Conservation (phyloP, 1,140 invertebrate species). For the Polypedilum vanderplanki region DNA sequence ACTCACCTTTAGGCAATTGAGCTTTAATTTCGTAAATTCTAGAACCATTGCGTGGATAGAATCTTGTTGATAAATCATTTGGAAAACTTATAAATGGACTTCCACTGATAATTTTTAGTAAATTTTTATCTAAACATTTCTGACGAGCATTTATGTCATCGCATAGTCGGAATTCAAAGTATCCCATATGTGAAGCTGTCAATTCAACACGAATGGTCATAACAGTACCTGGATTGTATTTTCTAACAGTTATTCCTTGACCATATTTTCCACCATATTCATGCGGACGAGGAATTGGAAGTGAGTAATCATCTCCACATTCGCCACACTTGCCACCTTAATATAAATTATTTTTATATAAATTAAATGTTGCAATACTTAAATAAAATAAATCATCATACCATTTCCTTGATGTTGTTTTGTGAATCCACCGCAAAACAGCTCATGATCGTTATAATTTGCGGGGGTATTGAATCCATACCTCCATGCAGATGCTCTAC, state of each 20-base stretch:
- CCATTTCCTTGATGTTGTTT: constrained; percentile 61
- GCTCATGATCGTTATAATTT: constrained; percentile 85
- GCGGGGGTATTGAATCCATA: constrained; percentile 64
- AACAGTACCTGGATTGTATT: constrained; percentile 58
- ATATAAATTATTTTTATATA: constrained; percentile 44
- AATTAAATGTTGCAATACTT: not conserved
- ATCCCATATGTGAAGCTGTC: constrained; percentile 74
- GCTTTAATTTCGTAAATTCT: constrained; percentile 69
- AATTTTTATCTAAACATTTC: constrained; percentile 66
- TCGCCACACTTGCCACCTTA: constrained; percentile 74
- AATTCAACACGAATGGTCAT: constrained; percentile 69
- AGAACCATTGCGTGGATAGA: constrained; percentile 69
- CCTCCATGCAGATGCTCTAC: constrained; percentile 72
- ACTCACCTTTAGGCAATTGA: constrained; percentile 52
- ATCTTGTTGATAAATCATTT: constrained; percentile 48
- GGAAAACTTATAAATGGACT: constrained; percentile 37
- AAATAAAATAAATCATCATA: not conserved
- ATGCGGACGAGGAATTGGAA: constrained; percentile 62
- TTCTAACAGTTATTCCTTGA: constrained; percentile 68
- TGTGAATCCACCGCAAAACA: constrained; percentile 80
- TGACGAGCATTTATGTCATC: constrained; percentile 58
- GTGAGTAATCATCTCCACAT: constrained; percentile 79
- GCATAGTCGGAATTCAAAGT: constrained; percentile 82
- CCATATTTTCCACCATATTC: constrained; percentile 80
- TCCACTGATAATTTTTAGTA: constrained; percentile 53